These are phyloP conservation scores for Chaetorhynchus papuensis DNA, from an alignment of 2,113 vertebrate genomes.

Conservation along the genomic window DNA sequence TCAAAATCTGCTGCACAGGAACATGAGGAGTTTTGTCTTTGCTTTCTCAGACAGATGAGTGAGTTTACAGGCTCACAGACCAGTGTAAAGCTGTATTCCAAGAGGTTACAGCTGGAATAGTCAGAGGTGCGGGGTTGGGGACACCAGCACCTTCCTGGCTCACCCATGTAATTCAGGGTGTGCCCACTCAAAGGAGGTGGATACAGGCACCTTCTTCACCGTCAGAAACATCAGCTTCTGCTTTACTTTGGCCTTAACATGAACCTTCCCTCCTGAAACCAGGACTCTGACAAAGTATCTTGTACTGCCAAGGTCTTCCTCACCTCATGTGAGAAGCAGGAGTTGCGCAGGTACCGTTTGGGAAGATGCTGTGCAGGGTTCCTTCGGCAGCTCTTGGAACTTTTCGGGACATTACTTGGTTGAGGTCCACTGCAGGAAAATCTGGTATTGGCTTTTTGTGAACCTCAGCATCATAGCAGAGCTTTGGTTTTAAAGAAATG, in stretches of 20 bases:
- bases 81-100: not conserved
- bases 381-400: not conserved
- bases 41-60: not conserved
- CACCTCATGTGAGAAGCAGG: not conserved
- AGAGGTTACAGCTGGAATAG: not conserved
- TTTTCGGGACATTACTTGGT: not conserved
- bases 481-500: not conserved
- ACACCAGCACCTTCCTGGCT: not conserved
- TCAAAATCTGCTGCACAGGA: not conserved
- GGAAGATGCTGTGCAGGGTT: not conserved
- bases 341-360: not conserved
- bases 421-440: not conserved
- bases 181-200: not conserved
- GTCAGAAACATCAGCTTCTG: not conserved
- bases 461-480: not conserved
- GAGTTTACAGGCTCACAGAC: not conserved
- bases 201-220: not conserved
- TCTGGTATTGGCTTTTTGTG: not conserved
- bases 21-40: not conserved
- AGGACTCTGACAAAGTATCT: not conserved
- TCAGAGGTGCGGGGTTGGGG: not conserved
- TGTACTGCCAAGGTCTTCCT: not conserved
- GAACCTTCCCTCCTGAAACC: not conserved
- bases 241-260: not conserved
- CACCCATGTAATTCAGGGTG: not conserved